Conservation (phyloP, 2,797 vertebrate species). For the Platalea minor region DNA sequence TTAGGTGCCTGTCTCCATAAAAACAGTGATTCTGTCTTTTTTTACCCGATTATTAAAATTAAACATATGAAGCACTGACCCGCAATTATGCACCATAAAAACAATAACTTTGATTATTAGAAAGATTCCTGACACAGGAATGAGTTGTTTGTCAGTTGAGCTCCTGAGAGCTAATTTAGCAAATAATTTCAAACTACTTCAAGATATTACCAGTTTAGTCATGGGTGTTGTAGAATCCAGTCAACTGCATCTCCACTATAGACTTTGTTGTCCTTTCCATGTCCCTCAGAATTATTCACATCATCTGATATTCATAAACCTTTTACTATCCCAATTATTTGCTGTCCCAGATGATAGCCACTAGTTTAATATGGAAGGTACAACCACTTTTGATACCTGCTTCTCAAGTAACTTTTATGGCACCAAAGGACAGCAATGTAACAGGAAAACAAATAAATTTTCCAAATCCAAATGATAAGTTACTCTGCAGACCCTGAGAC, state of each 20-base stretch:
- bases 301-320: neutral
- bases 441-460: neutral
- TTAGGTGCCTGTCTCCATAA: neutral
- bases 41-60: neutral
- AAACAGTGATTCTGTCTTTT: neutral
- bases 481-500: neutral
- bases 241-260: neutral
- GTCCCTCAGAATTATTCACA: neutral
- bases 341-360: neutral
- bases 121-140: neutral
- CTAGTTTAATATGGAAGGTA: neutral
- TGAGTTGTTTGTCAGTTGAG: neutral
- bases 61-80: neutral
- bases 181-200: neutral
- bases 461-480: neutral
- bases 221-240: neutral
- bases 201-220: neutral
- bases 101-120: neutral
- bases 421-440: neutral
- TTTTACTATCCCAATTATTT: neutral
- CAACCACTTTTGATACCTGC: neutral
- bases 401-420: neutral
- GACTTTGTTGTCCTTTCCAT: neutral
- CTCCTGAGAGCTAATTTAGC: neutral
- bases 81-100: neutral